Evolutionary conservation across 2,888 invertebrate genomes (phyloP).

Genomic region (Andrena haemorrhoa): DNA sequence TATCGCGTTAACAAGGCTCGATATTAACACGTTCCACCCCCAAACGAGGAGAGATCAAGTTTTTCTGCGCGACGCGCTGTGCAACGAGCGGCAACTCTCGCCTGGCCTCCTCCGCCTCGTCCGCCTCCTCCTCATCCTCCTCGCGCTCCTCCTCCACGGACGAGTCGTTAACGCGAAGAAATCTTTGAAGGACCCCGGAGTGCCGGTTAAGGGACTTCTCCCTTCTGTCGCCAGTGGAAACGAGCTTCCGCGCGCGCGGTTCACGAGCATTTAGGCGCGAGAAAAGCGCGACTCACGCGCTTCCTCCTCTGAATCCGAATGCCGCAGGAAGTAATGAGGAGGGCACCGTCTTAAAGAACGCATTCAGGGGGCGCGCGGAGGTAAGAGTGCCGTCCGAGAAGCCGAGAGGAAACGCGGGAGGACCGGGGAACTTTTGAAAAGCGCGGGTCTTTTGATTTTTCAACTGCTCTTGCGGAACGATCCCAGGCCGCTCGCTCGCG

Average conservation of each 20-base stretch:
- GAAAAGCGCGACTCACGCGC: slow-evolving; percentile 25
- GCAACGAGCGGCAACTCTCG: background rate
- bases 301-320: slow-evolving; percentile 38
- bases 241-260: slow-evolving; percentile 13
- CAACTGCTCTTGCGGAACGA: slow-evolving; percentile 36
- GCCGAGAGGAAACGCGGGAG: slow-evolving; percentile 24
- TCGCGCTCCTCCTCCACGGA: background rate
- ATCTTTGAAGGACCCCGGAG: slow-evolving; percentile 35
- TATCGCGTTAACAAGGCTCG: slow-evolving; percentile 56
- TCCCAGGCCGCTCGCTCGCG: slow-evolving; percentile 20
- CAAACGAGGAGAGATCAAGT: slow-evolving; percentile 26
- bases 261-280: slow-evolving; percentile 43
- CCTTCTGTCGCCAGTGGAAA: slow-evolving; percentile 6
- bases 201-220: slow-evolving; percentile 20
- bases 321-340: slow-evolving; percentile 57
- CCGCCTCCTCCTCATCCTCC: background rate
- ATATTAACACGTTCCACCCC: slow-evolving; percentile 46
- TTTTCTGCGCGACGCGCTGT: background rate
- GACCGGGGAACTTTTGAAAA: slow-evolving; percentile 50
- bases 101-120: background rate
- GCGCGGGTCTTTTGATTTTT: slow-evolving; percentile 53
- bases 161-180: slow-evolving; percentile 56
- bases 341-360: slow-evolving; percentile 55
- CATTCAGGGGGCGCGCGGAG: slow-evolving; percentile 31
- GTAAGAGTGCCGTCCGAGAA: background rate